Percentiles rank a stretch among this genome's conserved stretches.
phyloP scores from a whole-genome alignment of 2,113 vertebrate genomes.

The Rhodinocichla rosea region DNA sequence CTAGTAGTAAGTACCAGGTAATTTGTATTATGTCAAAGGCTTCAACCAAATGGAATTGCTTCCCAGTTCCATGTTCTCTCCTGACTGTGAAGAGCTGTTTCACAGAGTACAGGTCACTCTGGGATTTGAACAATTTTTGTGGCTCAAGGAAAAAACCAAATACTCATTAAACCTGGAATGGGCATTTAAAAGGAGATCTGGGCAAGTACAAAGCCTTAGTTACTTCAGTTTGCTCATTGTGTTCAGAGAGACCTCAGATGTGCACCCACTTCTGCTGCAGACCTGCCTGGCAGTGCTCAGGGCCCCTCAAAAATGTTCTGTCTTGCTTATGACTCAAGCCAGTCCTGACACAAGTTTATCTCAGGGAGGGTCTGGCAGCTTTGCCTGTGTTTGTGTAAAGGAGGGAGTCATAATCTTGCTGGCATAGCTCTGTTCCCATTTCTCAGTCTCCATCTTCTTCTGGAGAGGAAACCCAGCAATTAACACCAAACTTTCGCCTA shows the following conservation, averaged over 20 bases:
- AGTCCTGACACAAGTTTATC: background rate
- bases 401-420: background rate
- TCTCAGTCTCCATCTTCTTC: background rate
- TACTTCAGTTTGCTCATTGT: background rate
- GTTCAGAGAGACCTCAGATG: background rate
- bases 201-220: background rate
- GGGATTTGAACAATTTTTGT: background rate
- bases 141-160: background rate
- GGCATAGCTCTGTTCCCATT: background rate
- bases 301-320: background rate
- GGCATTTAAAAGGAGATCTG: background rate
- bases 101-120: background rate
- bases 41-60: background rate
- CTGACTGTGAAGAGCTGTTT: background rate
- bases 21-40: background rate
- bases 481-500: background rate
- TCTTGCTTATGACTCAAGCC: background rate
- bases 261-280: background rate
- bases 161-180: background rate
- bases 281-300: fast-evolving
- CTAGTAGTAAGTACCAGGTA: background rate
- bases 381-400: background rate
- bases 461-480: background rate
- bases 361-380: background rate
- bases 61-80: background rate